Base-by-base conservation (phyloP, 2,113 vertebrate genomes). In the Hippocampus barbouri region DNA sequence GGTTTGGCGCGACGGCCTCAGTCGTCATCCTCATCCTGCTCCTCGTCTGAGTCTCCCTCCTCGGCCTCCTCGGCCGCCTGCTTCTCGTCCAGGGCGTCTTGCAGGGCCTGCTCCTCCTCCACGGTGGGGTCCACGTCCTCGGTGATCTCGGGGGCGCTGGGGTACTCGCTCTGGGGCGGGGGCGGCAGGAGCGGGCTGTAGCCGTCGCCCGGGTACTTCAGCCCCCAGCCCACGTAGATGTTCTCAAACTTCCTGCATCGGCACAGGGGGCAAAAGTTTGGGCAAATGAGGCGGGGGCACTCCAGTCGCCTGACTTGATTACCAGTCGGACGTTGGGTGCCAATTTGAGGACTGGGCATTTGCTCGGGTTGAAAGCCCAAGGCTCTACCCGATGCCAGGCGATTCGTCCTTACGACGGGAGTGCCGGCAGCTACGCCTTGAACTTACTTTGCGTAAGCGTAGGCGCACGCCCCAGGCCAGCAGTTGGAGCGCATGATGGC, bases 211-310 rank as follows among this genome's bases (percentile, higher is more conserved):
- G 78, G 81, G 68, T 94, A 96, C 85, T 98, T 98, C 81, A 93
- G 84, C 57, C 97, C 97, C 96, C 97, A 98, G 70, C 97, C 97
- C 60, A 98, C 79, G 78, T 98, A 98, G 56, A 98, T 88, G 84
- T 98, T 98, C 56, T 94, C 95, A 90, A 92, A 93, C 61, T 86
- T 90, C 76, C 91, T 93, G 59, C 30, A 66, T 51, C 1, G 70
- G 21, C 8, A n/a, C 21, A n/a, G 8, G 51, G 16, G 47, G 47
- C 47, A 6, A 49, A 49, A 49, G 47, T 5, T 21, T 53, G 18
- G 49, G 49, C 5, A 16, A 18, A 47, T 47, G 12, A 15, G 45
- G 45, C 14, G 0, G 30, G 30, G 30, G 41, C 5, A 43, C 41
- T 43, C 10, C 41, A 11, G 41, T 43, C 41, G 41, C 11, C 8